Evolutionary conservation across 1,140 invertebrate species (phyloP).

Genomic region (Macrobrachium rosenbergii): DNA sequence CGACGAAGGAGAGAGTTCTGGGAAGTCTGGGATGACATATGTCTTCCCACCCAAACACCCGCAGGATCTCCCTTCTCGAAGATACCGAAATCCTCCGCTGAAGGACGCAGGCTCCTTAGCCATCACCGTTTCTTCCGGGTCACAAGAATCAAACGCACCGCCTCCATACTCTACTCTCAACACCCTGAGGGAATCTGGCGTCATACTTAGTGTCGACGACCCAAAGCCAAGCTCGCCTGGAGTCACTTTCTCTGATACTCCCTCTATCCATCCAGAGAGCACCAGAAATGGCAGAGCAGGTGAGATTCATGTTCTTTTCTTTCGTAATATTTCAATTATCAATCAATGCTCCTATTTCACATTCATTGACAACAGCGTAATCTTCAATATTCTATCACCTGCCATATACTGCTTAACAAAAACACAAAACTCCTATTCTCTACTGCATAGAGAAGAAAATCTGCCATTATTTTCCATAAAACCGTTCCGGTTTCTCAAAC

Average conservation of each 20-base stretch:
- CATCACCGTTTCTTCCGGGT: conserved; percentile 52
- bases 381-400: too few relatives aligned
- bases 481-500: too few relatives aligned
- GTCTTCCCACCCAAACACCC: conserved; percentile 35
- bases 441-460: too few relatives aligned
- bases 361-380: too few relatives aligned
- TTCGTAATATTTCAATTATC: background rate
- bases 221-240: conserved; percentile 55
- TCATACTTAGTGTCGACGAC: conserved; percentile 44
- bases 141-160: conserved; percentile 47
- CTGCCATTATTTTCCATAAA: too few relatives aligned
- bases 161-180: conserved; percentile 35
- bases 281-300: conserved; percentile 54
- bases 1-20: background rate
- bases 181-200: conserved; percentile 31
- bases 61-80: conserved; percentile 6
- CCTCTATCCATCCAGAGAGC: conserved; percentile 47
- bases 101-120: conserved; percentile 42
- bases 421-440: too few relatives aligned
- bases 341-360: background rate
- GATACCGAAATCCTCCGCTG: conserved; percentile 24
- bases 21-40: conserved; percentile 17
- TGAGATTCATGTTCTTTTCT: background rate
- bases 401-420: too few relatives aligned
- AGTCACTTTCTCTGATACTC: conserved; percentile 54